Percentiles rank a stretch among this genome's conserved stretches.
Evolutionary conservation across 2,888 invertebrate species (phyloP).

Genomic region (Sabatieria punctata): DNA sequence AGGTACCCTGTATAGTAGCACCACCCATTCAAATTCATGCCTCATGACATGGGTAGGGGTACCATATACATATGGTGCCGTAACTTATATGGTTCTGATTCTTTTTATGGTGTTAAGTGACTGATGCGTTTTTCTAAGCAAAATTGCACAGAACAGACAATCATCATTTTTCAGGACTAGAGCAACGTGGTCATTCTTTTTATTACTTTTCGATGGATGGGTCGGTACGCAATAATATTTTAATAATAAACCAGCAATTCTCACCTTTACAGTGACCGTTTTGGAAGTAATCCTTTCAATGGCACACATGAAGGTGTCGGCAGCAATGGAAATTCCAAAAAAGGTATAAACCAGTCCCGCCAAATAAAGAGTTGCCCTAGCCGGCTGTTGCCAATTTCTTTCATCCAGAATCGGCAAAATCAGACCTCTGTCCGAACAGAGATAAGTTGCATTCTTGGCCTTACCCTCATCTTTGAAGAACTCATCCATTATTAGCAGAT

Average conservation of each 20-base stretch:
- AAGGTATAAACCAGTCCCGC: neutral
- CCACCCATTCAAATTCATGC: no score
- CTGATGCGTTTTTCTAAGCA: neutral
- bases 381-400: neutral
- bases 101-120: no score
- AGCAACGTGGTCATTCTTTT: neutral
- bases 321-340: constrained; percentile 3
- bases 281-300: constrained; percentile 2
- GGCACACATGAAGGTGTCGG: constrained; percentile 7
- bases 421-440: neutral
- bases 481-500: no score
- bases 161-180: no score
- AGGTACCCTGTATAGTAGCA: no score
- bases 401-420: neutral
- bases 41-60: no score
- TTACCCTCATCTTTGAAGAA: no score
- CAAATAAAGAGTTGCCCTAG: neutral
- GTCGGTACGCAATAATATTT: neutral
- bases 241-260: neutral
- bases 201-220: neutral
- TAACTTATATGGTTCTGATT: no score
- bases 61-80: no score
- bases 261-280: neutral
- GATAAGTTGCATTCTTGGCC: no score
- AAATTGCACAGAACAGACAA: neutral